Conservation (phyloP, 1,140 invertebrate species). For the Drosophila funebris region DNA sequence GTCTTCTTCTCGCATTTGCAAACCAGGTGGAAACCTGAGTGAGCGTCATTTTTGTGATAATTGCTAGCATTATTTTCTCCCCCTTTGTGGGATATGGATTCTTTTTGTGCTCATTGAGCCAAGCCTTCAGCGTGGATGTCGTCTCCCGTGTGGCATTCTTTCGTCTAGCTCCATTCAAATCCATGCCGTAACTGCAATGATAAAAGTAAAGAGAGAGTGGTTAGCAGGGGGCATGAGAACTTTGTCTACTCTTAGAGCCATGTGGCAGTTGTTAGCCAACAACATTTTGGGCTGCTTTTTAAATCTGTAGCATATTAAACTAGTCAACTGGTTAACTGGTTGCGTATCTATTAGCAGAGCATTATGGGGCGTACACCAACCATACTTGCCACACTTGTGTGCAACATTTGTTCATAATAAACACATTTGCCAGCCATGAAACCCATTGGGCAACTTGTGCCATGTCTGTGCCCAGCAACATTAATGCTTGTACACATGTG, state of each 20-base stretch:
- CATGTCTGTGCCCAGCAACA: slow-evolving; percentile 25
- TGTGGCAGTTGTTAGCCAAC: background rate
- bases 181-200: slow-evolving; percentile 93
- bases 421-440: slow-evolving; percentile 61
- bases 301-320: slow-evolving; percentile 8
- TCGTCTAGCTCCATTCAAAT: slow-evolving; percentile 93
- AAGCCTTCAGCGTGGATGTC: slow-evolving; percentile 97
- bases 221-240: slow-evolving; percentile 1
- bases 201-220: slow-evolving; percentile 11
- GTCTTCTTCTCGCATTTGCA: slow-evolving; percentile 96
- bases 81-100: slow-evolving; percentile 99
- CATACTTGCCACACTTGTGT: slow-evolving; percentile 35
- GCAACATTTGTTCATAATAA: slow-evolving; percentile 79
- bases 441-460: slow-evolving; percentile 28
- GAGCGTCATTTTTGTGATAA: slow-evolving; percentile 99
- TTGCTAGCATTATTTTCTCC: slow-evolving; percentile 99
- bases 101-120: slow-evolving; percentile 99
- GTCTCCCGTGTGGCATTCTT: slow-evolving; percentile 99
- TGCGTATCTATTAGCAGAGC: background rate
- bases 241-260: background rate
- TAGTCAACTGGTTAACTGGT: slow-evolving; percentile 15
- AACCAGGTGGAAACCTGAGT: slow-evolving; percentile 99
- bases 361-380: slow-evolving; percentile 9
- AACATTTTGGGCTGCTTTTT: background rate
- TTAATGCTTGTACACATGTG: slow-evolving; percentile 47